Conservation (phyloP, 2,888 invertebrate species). For the Creontiades dilutus region DNA sequence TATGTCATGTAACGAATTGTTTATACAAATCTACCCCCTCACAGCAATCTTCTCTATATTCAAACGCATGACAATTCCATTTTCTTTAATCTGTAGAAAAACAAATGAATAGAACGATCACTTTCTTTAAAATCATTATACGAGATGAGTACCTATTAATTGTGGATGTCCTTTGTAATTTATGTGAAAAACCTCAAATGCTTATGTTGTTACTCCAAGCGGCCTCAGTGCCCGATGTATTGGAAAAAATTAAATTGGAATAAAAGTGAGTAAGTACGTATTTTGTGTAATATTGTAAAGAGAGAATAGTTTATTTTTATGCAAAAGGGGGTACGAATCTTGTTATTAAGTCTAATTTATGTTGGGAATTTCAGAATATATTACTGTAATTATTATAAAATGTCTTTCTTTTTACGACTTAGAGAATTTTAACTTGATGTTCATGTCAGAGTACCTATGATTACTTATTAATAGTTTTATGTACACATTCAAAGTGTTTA, state of each 20-base stretch:
- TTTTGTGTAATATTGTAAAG: constrained; percentile 64
- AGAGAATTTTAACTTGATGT: constrained; percentile 58
- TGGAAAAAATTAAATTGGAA: constrained; percentile 44
- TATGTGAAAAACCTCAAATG: neutral
- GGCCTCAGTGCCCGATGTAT: neutral
- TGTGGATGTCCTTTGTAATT: constrained; percentile 32
- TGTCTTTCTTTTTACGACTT: constrained; percentile 69
- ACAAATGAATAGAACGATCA: too few relatives aligned
- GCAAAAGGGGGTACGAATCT: constrained; percentile 66
- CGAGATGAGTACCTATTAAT: neutral
- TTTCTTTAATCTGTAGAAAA: too few relatives aligned
- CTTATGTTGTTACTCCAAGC: neutral
- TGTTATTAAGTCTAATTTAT: constrained; percentile 63
- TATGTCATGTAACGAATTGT: too few relatives aligned
- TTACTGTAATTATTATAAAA: constrained; percentile 60
- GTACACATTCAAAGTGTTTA: constrained; percentile 68
- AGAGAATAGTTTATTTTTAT: constrained; percentile 66
- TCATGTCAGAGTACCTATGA: constrained; percentile 69
- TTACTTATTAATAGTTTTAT: constrained; percentile 64
- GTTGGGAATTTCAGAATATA: constrained; percentile 58
- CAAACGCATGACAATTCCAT: too few relatives aligned
- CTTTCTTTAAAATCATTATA: neutral
- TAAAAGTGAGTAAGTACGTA: constrained; percentile 53
- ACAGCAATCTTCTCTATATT: too few relatives aligned
- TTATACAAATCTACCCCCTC: too few relatives aligned